Evolutionary conservation across 2,113 vertebrate species (phyloP), one percentile per base, ranked within the genome.

Genomic region (Dicerorhinus sumatrensis): DNA sequence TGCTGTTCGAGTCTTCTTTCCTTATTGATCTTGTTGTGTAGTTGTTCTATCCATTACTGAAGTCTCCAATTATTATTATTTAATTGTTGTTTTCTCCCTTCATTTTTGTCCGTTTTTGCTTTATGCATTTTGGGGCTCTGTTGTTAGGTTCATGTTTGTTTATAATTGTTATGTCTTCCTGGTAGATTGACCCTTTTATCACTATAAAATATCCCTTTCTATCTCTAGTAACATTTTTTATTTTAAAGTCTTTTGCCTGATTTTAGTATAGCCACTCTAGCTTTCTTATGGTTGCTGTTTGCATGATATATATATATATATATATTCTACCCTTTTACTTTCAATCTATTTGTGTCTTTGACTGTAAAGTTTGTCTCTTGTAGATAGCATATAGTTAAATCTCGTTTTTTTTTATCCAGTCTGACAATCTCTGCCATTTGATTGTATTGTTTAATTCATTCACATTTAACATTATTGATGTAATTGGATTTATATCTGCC

Each of bases 401-500:
- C 27, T 93, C 11, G 48, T 95, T 36, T 73, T 69, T 91, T 75
- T 33, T 62, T 9, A 67, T 67, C 20, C 9, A 76, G 2, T 39
- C 11, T 70, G 69, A 63, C 58, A 58, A 51, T 54, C 36, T 58
- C n/a, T 77, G 33, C 36, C 36, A 29, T 69, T 85, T 76, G 58
- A 65, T 95, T 93, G 48, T 39, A 76, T 21, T 54, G 48, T 48
- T 91, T 95, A 48, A 79, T 51, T 18, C 33, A 82, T 23, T 82
- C 21, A 82, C 10, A 62, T 62, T 95, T 96, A 88, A 89, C 48
- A 48, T 86, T 70, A 60, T 58, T 92, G 33, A 73, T 89, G 33
- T 39, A 72, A 60, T 7, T 94, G 75, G 42, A 63, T 29, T 85
- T 92, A 60, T 12, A 27, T 42, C 23, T 82, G 9, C 46, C 67